Conservation (phyloP, 2,888 invertebrate species). For the Creontiades dilutus region DNA sequence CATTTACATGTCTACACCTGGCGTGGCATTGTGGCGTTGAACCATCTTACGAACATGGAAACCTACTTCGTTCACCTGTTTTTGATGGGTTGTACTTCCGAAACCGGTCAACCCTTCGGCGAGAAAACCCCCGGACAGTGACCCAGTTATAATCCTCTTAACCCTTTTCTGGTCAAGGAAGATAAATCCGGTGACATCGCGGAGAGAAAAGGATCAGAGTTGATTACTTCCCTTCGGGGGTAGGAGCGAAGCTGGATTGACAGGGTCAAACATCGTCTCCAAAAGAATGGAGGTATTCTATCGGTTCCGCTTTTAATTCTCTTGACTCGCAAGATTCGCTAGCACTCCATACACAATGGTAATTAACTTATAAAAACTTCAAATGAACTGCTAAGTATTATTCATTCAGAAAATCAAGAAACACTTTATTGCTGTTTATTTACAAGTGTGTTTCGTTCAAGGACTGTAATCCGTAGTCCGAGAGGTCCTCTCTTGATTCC, state of each 20-base stretch:
- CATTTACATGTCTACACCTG: no score
- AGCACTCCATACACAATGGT: no score
- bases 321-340: not conserved
- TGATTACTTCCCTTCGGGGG: not conserved
- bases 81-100: not conserved
- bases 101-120: not conserved
- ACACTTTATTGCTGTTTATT: no score
- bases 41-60: not conserved
- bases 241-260: not conserved
- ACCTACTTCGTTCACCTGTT: not conserved
- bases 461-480: no score
- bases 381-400: no score
- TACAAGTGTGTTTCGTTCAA: no score
- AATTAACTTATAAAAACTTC: no score
- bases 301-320: not conserved
- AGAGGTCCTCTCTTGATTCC: no score
- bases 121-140: not conserved
- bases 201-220: not conserved
- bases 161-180: not conserved
- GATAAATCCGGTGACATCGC: not conserved
- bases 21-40: not conserved
- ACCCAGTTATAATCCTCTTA: conserved; percentile 12
- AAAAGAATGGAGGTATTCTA: not conserved
- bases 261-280: not conserved
- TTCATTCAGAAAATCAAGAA: no score